phyloP scores from a whole-genome alignment of 2,797 vertebrate genomes.

The Coranthus polyacanthus region DNA sequence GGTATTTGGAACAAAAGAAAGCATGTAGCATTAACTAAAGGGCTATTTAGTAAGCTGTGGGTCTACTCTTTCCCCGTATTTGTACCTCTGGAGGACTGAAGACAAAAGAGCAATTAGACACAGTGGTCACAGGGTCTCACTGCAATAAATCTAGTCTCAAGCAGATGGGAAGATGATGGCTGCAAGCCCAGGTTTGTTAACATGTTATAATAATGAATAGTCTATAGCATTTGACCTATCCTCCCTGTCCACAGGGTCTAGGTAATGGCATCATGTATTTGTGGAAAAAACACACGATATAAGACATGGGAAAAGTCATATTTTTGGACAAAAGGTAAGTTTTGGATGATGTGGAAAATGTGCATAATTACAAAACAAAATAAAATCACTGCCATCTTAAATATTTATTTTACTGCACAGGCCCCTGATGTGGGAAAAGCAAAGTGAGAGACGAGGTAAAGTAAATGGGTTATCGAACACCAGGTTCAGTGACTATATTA shows the following conservation, averaged over 20 bases:
- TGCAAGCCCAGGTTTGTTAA: slow-evolving; percentile 63
- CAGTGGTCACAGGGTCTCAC: slow-evolving; percentile 57
- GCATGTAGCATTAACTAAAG: slow-evolving; percentile 8
- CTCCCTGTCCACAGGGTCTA: slow-evolving; percentile 20
- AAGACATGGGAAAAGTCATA: not conserved
- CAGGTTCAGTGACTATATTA: slow-evolving; percentile 52
- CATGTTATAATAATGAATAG: slow-evolving; percentile 68
- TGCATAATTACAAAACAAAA: slow-evolving; percentile 18
- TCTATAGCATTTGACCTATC: slow-evolving; percentile 46
- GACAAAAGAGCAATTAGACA: slow-evolving; percentile 74
- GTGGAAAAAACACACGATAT: not conserved
- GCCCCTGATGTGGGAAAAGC: slow-evolving; percentile 13
- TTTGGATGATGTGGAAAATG: slow-evolving; percentile 17
- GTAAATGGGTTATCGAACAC: slow-evolving; percentile 76
- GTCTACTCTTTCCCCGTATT: slow-evolving; percentile 23
- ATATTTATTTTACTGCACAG: slow-evolving; percentile 9
- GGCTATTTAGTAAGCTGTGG: slow-evolving; percentile 27
- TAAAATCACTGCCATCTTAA: slow-evolving; percentile 9
- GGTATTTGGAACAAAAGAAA: slow-evolving; percentile 2
- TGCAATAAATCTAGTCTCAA: slow-evolving; percentile 70
- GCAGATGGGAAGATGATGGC: slow-evolving; percentile 60
- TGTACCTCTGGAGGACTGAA: slow-evolving; percentile 52
- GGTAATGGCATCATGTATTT: slow-evolving; percentile 8
- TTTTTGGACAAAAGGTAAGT: too few relatives aligned
- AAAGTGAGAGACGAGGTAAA: slow-evolving; percentile 50